Evolutionary conservation across 2,797 vertebrate species (phyloP).

Genomic region (Neosilurus hyrtlii): DNA sequence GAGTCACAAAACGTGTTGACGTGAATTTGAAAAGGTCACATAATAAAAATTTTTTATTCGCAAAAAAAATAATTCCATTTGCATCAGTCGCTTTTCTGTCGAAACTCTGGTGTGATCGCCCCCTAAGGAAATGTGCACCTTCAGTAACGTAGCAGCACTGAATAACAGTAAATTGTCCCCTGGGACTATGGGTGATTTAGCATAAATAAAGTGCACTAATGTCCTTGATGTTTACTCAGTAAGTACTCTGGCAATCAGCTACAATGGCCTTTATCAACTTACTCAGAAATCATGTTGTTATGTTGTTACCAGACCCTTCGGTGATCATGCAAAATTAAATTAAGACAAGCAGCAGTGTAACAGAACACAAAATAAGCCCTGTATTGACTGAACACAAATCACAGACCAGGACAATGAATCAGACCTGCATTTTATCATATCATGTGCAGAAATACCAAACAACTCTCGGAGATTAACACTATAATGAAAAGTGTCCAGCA

Average conservation of each 20-base stretch:
- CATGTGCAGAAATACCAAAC: neutral
- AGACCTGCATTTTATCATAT: neutral
- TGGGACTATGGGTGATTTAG: neutral
- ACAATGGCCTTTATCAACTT: slow-evolving; percentile 4
- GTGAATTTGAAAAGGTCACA: too few relatives aligned
- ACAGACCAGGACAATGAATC: neutral
- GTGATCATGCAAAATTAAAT: neutral
- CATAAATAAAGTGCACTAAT: slow-evolving; percentile 4
- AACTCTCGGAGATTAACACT: neutral
- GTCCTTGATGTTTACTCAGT: neutral
- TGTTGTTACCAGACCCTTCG: neutral
- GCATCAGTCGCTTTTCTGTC: too few relatives aligned
- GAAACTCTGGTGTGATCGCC: too few relatives aligned
- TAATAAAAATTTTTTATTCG: too few relatives aligned
- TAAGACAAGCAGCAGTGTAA: neutral
- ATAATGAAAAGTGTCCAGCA: neutral
- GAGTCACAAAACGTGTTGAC: too few relatives aligned
- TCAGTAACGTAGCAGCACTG: neutral
- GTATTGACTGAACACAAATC: neutral
- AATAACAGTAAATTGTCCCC: neutral
- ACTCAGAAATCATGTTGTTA: neutral
- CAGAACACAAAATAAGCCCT: neutral
- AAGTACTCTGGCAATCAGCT: neutral
- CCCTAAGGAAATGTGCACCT: neutral
- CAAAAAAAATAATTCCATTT: too few relatives aligned